These are phyloP conservation scores for Drosophila auraria DNA, from an alignment of 1,140 invertebrate genomes.

Conservation along the genomic window DNA sequence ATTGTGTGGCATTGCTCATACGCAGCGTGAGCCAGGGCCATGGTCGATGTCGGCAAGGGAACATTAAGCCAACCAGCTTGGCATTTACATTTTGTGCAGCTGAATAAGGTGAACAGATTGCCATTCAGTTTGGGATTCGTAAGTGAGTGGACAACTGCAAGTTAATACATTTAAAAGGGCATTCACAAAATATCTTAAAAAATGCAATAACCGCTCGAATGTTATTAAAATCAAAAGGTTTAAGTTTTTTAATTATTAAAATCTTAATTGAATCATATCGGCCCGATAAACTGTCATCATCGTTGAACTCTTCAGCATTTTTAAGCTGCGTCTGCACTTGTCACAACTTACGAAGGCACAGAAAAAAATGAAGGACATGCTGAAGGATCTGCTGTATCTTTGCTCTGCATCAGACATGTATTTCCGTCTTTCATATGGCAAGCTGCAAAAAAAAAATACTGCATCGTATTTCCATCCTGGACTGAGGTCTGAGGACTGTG, in stretches of 20 bases:
- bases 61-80: conserved; percentile 18
- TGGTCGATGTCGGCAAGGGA: not conserved
- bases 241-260: not conserved
- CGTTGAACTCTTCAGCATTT: not conserved
- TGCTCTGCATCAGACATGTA: conserved; percentile 9
- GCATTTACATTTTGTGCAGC: conserved; percentile 24
- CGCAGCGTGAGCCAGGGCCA: conserved; percentile 39
- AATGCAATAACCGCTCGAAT: not conserved
- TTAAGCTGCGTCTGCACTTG: not conserved
- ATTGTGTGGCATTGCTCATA: conserved; percentile 44
- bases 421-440: conserved; percentile 19
- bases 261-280: no score
- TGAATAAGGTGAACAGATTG: conserved; percentile 31
- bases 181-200: not conserved
- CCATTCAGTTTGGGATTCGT: conserved; percentile 21
- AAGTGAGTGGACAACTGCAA: not conserved
- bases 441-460: not conserved
- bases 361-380: conserved; percentile 1
- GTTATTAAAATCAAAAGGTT: not conserved
- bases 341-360: no score
- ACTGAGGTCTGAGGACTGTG: not conserved
- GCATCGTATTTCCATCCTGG: conserved; percentile 15
- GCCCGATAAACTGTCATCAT: not conserved
- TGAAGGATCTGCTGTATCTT: conserved; percentile 15
- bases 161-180: not conserved